Evolutionary conservation across 2,113 vertebrate species (phyloP).

Genomic region (Brachyistius frenatus): DNA sequence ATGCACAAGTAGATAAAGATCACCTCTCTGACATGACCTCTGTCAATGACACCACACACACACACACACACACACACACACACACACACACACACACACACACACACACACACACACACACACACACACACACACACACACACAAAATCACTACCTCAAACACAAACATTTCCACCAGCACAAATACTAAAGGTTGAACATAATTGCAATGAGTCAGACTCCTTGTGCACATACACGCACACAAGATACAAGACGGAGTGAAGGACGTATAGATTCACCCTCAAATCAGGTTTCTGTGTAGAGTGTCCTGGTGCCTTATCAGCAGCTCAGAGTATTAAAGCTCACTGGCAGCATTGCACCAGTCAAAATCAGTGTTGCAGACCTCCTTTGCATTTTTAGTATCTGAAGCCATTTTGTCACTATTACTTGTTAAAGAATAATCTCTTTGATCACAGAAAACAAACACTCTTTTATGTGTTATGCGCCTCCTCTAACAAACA

Average conservation of each 20-base stretch:
- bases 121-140: not conserved
- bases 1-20: constrained; percentile 60
- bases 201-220: constrained; percentile 49
- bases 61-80: not conserved
- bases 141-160: not conserved
- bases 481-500: not conserved
- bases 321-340: constrained; percentile 5
- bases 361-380: not conserved
- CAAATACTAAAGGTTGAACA: constrained; percentile 39
- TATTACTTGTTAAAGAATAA: constrained; percentile 8
- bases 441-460: constrained; percentile 25
- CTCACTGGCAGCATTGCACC: not conserved
- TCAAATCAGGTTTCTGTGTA: not conserved
- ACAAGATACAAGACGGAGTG: constrained; percentile 1
- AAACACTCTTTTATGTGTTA: constrained; percentile 15
- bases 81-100: not conserved
- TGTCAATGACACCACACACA: constrained; percentile 45
- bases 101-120: not conserved
- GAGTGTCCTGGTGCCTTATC: constrained; percentile 6
- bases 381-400: not conserved
- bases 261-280: constrained; percentile 47
- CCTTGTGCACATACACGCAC: constrained; percentile 1
- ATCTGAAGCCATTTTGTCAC: constrained; percentile 33
- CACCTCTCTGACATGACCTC: constrained; percentile 66
- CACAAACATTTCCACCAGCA: constrained; percentile 26